phyloP scores from a whole-genome alignment of 2,113 vertebrate species.

The Craseonycteris thonglongyai region DNA sequence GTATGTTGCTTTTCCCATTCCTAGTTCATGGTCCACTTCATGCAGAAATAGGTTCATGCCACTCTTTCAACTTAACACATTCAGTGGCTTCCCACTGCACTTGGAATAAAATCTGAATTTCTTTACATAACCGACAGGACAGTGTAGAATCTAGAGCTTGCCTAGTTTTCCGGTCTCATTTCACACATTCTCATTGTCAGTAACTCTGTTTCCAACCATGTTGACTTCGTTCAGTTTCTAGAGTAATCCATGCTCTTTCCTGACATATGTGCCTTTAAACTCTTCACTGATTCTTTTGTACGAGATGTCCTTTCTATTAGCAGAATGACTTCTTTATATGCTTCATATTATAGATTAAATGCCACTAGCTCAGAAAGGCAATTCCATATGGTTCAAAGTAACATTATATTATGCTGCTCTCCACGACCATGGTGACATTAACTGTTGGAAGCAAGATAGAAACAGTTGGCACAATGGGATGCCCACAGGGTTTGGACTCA shows the following conservation, averaged over 20 bases:
- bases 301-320: neutral
- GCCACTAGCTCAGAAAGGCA: neutral
- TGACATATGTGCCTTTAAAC: neutral
- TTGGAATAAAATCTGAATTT: neutral
- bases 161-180: neutral
- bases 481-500: neutral
- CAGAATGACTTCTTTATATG: neutral
- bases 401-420: neutral
- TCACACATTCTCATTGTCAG: neutral
- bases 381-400: neutral
- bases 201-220: neutral
- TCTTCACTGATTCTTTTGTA: neutral
- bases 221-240: neutral
- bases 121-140: neutral
- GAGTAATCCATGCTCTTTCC: neutral
- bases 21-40: neutral
- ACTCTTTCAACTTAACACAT: neutral
- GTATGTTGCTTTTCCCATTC: neutral
- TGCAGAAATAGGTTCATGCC: neutral
- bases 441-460: neutral
- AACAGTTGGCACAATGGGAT: neutral
- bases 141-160: neutral
- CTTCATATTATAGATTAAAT: neutral
- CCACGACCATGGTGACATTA: neutral
- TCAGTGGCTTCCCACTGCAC: neutral